phyloP scores from a whole-genome alignment of 2,113 vertebrate species.

The Mormyrus iriodes region DNA sequence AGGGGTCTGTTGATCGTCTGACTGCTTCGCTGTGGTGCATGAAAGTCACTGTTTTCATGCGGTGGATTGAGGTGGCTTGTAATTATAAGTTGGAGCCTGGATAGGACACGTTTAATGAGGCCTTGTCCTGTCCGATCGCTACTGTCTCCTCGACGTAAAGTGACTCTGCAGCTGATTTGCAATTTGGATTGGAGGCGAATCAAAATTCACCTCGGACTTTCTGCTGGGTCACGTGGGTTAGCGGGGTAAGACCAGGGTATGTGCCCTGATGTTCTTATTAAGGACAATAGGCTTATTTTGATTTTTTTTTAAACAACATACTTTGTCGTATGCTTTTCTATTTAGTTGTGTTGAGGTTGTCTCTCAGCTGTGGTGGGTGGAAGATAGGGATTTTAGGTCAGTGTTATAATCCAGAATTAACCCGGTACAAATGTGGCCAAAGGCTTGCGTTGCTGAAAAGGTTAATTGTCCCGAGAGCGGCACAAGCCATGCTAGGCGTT shows the following conservation, averaged over 20 bases:
- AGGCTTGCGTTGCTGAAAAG: background rate
- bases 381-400: background rate
- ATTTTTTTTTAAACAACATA: background rate
- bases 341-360: background rate
- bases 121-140: background rate
- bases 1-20: background rate
- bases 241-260: background rate
- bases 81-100: background rate
- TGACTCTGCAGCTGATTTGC: background rate
- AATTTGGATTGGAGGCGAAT: background rate
- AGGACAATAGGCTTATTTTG: background rate
- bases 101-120: background rate
- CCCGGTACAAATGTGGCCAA: background rate
- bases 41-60: background rate
- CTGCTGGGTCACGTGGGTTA: background rate
- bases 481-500: background rate
- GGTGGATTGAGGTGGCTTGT: background rate
- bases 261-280: background rate
- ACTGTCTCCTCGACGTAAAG: background rate
- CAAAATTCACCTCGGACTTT: background rate
- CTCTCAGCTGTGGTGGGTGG: background rate
- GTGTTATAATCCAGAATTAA: background rate
- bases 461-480: background rate
- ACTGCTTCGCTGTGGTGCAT: background rate
- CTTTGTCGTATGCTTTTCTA: background rate